Evolutionary conservation across 2,888 invertebrate species (phyloP), one percentile per base, ranked within the genome.

Genomic region (Sarcophaga caerulescens): DNA sequence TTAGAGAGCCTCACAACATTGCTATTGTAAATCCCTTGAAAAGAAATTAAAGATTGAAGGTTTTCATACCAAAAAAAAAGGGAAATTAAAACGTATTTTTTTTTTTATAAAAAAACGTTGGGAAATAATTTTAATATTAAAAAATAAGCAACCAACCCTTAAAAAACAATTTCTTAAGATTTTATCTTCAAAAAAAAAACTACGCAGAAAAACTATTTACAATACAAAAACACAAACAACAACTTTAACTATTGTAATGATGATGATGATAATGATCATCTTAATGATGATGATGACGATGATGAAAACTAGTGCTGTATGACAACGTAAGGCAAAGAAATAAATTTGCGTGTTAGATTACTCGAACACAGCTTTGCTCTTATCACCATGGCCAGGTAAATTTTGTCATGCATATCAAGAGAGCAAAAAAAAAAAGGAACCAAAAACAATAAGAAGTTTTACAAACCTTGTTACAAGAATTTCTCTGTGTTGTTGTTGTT

Each of bases 341-440:
- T 62, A 70, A 69, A 78, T 78, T 66, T 78, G 78, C 78, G 69
- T 78, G 69, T 70, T 57, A 52, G 69, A 62, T 70, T 77, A 45
- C 66, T 14, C 44, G 11, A 47, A 69, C 70, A 44, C 66, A 70
- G 60, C 62, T 70, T 62, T 52, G 0, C 17, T 14, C 52, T 52
- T 52, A 52, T 52, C 52, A 52, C 52, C 17, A 52, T 52, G 23
- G 69, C 52, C 78, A 78, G 78, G 78, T 78, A 78, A 78, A 69
- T 78, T 45, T 70, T 60, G 70, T 78, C 78, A 78, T 78, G 78
- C 78, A 78, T 78, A 78, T 78, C 78, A 63, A 78, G 45, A 69
- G 62, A 45, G 35, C 62, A 62, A 45, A 70, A 60, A 45, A 68
- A 59, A 25, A 69, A 21, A 69, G 35, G 0, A 44, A 47, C 45